phyloP scores from a whole-genome alignment of 2,113 vertebrate species.

The Mobula birostris region DNA sequence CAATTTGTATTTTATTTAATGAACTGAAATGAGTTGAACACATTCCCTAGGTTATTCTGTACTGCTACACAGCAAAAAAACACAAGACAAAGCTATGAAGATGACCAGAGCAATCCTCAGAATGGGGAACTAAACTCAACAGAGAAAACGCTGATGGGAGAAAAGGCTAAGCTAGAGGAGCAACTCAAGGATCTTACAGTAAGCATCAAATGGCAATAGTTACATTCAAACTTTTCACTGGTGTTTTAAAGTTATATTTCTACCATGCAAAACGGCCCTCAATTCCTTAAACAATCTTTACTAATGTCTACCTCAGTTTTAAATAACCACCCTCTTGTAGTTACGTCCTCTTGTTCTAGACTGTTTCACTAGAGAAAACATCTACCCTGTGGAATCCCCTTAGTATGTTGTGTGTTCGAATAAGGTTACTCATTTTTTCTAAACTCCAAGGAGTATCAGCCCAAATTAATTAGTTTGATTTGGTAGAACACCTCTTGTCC shows the following conservation, averaged over 20 bases:
- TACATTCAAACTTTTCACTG: not conserved
- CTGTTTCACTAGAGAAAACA: too few relatives aligned
- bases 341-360: too few relatives aligned
- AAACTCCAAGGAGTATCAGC: too few relatives aligned
- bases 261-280: not conserved
- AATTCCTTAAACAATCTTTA: not conserved
- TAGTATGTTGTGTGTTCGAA: too few relatives aligned
- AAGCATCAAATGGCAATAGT: conserved; percentile 43
- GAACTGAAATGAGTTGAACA: conserved; percentile 41
- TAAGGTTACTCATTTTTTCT: too few relatives aligned
- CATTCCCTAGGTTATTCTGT: conserved; percentile 67
- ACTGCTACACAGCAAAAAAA: conserved; percentile 77
- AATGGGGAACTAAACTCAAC: conserved; percentile 52
- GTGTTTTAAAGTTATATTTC: not conserved
- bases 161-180: conserved; percentile 79
- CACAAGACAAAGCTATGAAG: conserved; percentile 61
- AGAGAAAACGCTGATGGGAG: conserved; percentile 64
- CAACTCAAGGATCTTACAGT: conserved; percentile 81
- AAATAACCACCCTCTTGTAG: too few relatives aligned
- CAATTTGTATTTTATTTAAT: not conserved
- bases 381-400: too few relatives aligned
- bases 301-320: too few relatives aligned
- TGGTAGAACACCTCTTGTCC: too few relatives aligned
- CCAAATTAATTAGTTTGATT: too few relatives aligned
- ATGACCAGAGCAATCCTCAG: conserved; percentile 57